Base-by-base conservation (phyloP, 2,113 vertebrate genomes). In the Pantherophis guttatus region DNA sequence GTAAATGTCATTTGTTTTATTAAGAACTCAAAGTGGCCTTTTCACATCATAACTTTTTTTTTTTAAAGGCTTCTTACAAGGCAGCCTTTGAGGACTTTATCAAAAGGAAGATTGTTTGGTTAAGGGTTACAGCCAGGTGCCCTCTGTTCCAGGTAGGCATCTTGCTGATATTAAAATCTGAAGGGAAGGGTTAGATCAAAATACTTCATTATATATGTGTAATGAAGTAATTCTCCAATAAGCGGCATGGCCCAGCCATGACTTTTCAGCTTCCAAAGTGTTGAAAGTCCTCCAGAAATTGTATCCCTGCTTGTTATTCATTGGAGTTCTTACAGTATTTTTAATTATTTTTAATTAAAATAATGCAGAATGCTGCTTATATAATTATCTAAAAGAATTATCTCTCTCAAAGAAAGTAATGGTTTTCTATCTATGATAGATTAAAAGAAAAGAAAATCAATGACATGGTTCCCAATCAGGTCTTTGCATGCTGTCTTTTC, bases 41-140 rank as follows among this genome's bases (percentile, higher is more conserved):
- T 95, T 92, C 70, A 92, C 39, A 59, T 93, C 94, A 92, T 81
- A 92, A 92, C 33, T 13, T 75, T 91, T 75, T 70, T 70, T 89
- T 93, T 92, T 15, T 48, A 50, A 48, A 91, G 33, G 15, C 9
- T 12, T 39, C 94, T 62, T 94, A 94, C 95, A 95, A 96, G 52
- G 93, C 65, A 58, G 57, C 52, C 93, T 94, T 94, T 94, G 91
- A 94, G 50, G 58, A 15, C 54, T 81, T 4, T 90, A 59, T 93
- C 94, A 93, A 93, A 95, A 94, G 93, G 26, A 92, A 39, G 87
- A 95, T 95, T 95, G 91, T 93, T 90, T 58, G 93, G 29, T 87
- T 88, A 96, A 93, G n/a, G 10, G 91, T 33, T 75, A 93, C 48
- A 26, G 89, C 91, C 94, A 97, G 92, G 93, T 95, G 89, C 52